Base-by-base conservation (phyloP, 2,113 vertebrate genomes). In the Brachyhypopomus occidentalis region DNA sequence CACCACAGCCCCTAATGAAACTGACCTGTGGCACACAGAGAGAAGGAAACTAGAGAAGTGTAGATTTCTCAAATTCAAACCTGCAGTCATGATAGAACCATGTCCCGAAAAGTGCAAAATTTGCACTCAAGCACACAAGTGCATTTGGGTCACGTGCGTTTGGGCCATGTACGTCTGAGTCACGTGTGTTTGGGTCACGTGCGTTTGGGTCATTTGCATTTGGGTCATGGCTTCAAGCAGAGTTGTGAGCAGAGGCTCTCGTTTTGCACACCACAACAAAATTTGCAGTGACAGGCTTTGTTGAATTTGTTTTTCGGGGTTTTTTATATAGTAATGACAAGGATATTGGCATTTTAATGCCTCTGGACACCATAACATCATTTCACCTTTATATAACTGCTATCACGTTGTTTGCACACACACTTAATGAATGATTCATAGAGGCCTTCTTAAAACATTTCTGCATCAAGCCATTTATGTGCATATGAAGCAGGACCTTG, bases 341-440 rank as follows among this genome's bases (percentile, higher is more conserved):
- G 77, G 79, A 79, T 60, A 84, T 79, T 67, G 55, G 20, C 30
- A 64, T 86, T 86, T 79, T 77, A 79, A 64, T 67, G 79, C 36
- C 52, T 67, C 76, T 59, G 79, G 72, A 82, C 78, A 74, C 71
- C 56, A 71, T 74, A 82, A 75, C 58, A 78, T 84, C 75, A 41
- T 48, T 69, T 71, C 34, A 59, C 25, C 48, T 81, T 84, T 81
- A 79, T 72, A 52, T 77, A 60, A 76, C 64, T 82, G 74, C 64
- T 64, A 62, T 52, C 27, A 52, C 70, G 36, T 64, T 83, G 22
- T 71, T 69, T 70, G 71, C 59, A 52, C 59, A 59, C 74, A 48
- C 34, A 71, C 59, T 63, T 67, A 36, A 77, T 80, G 74, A 83
- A 75, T 82, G 63, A 82, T 76, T 82, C 41, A 52, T 38, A 59